Base-by-base conservation (phyloP, 2,888 invertebrate genomes). In the Augochlorella aurata region DNA sequence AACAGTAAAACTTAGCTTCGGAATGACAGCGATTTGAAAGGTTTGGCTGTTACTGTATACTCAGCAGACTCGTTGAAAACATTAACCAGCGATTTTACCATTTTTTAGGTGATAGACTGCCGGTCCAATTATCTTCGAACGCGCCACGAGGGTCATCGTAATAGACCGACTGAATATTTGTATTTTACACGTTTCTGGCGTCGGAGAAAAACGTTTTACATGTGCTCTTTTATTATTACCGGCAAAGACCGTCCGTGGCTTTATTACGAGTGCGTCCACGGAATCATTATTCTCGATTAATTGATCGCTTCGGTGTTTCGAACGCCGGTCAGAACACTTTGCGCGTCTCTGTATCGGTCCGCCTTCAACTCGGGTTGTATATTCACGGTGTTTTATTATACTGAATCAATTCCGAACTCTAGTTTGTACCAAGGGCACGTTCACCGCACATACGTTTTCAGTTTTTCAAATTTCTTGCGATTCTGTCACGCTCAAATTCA, bases 401-500 rank as follows among this genome's bases (percentile, higher is more conserved):
- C 69, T 38, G 65, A n/a, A 21, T 54, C 7, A 29, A 38, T 70
- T 52, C 44, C 65, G 10, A 24, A 79, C 77, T 79, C 67, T 38
- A 58, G 21, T 74, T 66, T 52, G 38, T 0, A 58, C 24, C 58
- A 14, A 5, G 24, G 14, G 14, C 14, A 58, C 7, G 1, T 24
- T 58, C 24, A 21, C 24, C 7, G 21, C 14, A 2, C 54, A n/a
- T 1, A 12, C 5, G 38, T 38, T 5, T 4, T 21, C 44, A n/a
- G 10, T 58, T 18, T 47, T 7, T 7, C 7, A 70, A 50, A 47
- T 71, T 21, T 67, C 61, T 18, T 47, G 61, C 54, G n/a, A 16
- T n/a, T 65, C 44, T 12, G 58, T 18, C 47, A 80, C 49, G 83
- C 83, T 83, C 77, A 75, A 80, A 69, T 66, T 77, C 66, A 80